Evolutionary conservation across 2,888 invertebrate genomes (phyloP).

Genomic region (Gastrophysa polygoni): DNA sequence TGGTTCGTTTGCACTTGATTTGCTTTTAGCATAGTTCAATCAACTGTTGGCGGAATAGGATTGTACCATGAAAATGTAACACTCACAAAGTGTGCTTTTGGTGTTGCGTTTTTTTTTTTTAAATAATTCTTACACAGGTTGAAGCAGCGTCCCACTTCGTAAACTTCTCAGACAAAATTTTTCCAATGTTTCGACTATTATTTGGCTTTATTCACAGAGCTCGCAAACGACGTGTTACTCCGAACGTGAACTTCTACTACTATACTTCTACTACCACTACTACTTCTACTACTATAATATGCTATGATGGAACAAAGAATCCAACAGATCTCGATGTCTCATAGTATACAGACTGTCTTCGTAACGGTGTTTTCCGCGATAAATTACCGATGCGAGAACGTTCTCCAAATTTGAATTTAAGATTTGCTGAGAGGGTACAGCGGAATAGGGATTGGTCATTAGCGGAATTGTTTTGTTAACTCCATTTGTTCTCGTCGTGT

Average conservation of each 20-base stretch:
- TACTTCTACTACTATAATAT: too few species aligned
- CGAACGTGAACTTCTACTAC: too few species aligned
- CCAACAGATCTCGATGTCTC: too few species aligned
- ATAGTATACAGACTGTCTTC: not conserved
- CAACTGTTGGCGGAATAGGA: constrained; percentile 7
- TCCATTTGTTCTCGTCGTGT: too few species aligned
- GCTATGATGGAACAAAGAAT: too few species aligned
- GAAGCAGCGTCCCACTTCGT: constrained; percentile 1
- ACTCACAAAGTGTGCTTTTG: constrained; percentile 6
- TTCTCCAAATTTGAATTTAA: constrained; percentile 10
- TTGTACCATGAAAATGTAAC: constrained; percentile 2
- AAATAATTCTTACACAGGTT: constrained; percentile 2
- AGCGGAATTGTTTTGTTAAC: constrained; percentile 14
- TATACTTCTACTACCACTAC: too few species aligned
- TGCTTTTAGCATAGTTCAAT: constrained; percentile 2
- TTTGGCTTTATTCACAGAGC: constrained; percentile 3
- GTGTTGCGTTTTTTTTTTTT: not conserved
- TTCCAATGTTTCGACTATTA: constrained; percentile 4
- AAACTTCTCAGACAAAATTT: constrained; percentile 1
- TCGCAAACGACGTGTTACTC: too few species aligned
- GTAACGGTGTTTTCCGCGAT: not conserved
- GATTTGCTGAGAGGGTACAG: not conserved
- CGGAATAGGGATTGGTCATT: not conserved
- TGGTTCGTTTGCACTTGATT: constrained; percentile 12
- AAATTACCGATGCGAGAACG: not conserved